phyloP scores from a whole-genome alignment of 2,113 vertebrate species.

The Leptosomus discolor region DNA sequence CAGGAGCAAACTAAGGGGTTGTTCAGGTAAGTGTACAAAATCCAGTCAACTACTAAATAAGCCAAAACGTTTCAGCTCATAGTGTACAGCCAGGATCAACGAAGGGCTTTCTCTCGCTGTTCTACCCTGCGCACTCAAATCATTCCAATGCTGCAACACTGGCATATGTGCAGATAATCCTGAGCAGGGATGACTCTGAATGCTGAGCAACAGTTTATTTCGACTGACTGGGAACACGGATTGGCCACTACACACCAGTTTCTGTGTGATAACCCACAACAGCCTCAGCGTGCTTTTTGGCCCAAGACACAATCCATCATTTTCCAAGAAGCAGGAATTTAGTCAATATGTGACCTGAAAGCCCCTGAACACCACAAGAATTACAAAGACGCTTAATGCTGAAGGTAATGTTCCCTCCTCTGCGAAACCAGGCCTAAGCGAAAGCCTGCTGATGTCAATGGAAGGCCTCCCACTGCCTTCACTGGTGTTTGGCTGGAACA shows the following conservation, averaged over 20 bases:
- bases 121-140: neutral
- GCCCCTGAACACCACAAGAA: neutral
- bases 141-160: neutral
- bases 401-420: neutral
- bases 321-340: neutral
- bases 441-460: neutral
- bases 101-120: neutral
- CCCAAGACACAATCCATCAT: fast-evolving
- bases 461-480: neutral
- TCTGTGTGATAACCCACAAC: neutral
- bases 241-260: neutral
- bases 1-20: neutral
- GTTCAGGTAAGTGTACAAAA: neutral
- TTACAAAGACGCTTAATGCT: neutral
- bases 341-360: neutral
- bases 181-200: neutral
- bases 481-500: neutral
- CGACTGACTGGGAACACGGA: neutral
- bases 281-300: neutral
- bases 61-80: neutral
- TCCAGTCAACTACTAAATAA: neutral
- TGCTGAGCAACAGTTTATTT: neutral
- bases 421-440: neutral
- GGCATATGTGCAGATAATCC: neutral
- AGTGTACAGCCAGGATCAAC: neutral